Base-by-base conservation (phyloP, 2,888 invertebrate genomes). In the Drosophila limbata region DNA sequence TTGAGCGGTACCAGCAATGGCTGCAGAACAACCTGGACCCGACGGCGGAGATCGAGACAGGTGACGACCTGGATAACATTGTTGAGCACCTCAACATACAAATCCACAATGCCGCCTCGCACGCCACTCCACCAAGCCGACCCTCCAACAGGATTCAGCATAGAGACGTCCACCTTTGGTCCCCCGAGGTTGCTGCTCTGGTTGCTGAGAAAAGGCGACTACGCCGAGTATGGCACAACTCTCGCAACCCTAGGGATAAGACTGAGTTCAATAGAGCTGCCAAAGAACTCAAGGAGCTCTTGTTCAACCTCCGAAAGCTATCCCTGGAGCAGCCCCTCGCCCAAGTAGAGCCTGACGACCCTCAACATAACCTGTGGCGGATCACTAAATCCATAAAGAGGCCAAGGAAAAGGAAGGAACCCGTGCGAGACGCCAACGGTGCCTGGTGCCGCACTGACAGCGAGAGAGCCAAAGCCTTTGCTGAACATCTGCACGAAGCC, bases 161-260 rank as follows among this genome's bases (percentile, higher is more conserved):
- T n/a, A 39, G 39, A 17, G 40, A 53, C 5, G 9, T 53, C 17
- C 53, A 42, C 11, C 53, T 52, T 0, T n/a, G n/a, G n/a, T n/a
- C n/a, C n/a, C n/a, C n/a, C n/a, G n/a, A n/a, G n/a, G n/a, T n/a
- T n/a, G n/a, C n/a, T n/a, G n/a, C n/a, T n/a, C n/a, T n/a, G n/a
- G n/a, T n/a, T n/a, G n/a, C n/a, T n/a, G n/a, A n/a, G n/a, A n/a
- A n/a, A n/a, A n/a, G n/a, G n/a, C n/a, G n/a, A n/a, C n/a, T n/a
- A n/a, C n/a, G n/a, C n/a, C n/a, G n/a, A n/a, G n/a, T n/a, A n/a
- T n/a, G n/a, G n/a, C n/a, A n/a, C n/a, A n/a, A n/a, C n/a, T n/a
- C n/a, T n/a, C n/a, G n/a, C n/a, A n/a, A n/a, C n/a, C n/a, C n/a
- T n/a, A n/a, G n/a, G n/a, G n/a, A n/a, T n/a, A n/a, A n/a, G n/a